Percentiles rank a stretch among this genome's conserved stretches.
phyloP scores from a whole-genome alignment of 1,140 invertebrate genomes.

The Pseudomyrmex concolor region DNA sequence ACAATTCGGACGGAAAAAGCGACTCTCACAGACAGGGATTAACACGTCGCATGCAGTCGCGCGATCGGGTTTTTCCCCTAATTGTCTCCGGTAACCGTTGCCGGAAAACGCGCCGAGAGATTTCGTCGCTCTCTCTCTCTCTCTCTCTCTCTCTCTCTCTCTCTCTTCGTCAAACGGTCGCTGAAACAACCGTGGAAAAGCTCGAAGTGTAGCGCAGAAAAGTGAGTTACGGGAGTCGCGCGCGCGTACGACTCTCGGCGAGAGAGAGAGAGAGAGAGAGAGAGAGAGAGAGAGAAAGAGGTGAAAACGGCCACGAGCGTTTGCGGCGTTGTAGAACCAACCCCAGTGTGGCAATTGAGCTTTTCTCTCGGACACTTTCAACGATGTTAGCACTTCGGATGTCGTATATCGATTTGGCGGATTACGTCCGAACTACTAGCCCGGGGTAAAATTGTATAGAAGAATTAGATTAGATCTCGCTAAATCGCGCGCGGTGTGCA shows the following conservation, averaged over 20 bases:
- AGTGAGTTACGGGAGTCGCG: constrained; percentile 47
- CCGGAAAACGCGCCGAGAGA: constrained; percentile 17
- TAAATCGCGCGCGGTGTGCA: constrained; percentile 11
- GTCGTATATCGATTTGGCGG: constrained; percentile 50
- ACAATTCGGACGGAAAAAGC: constrained; percentile 16
- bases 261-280: no score
- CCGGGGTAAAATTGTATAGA: constrained; percentile 23
- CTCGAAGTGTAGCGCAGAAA: constrained; percentile 39
- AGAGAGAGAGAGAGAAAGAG: background rate
- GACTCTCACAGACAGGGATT: constrained; percentile 5
- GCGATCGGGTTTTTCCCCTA: constrained; percentile 43
- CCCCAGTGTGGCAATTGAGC: constrained; percentile 30
- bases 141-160: no score
- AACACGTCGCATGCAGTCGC: constrained; percentile 41
- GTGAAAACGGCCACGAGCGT: constrained; percentile 30
- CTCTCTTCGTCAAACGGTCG: constrained; percentile 5
- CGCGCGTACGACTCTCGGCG: background rate
- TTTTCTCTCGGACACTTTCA: constrained; percentile 2
- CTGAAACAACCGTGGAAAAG: constrained; percentile 39
- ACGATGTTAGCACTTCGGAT: constrained; percentile 44
- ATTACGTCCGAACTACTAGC: constrained; percentile 12
- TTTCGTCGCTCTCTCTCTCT: constrained; percentile 22
- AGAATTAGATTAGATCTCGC: constrained; percentile 28
- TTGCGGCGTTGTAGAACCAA: constrained; percentile 3
- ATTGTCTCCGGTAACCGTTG: constrained; percentile 48